These are phyloP conservation scores for Lethocerus indicus DNA, from an alignment of 1,140 invertebrate genomes.

Conservation along the genomic window DNA sequence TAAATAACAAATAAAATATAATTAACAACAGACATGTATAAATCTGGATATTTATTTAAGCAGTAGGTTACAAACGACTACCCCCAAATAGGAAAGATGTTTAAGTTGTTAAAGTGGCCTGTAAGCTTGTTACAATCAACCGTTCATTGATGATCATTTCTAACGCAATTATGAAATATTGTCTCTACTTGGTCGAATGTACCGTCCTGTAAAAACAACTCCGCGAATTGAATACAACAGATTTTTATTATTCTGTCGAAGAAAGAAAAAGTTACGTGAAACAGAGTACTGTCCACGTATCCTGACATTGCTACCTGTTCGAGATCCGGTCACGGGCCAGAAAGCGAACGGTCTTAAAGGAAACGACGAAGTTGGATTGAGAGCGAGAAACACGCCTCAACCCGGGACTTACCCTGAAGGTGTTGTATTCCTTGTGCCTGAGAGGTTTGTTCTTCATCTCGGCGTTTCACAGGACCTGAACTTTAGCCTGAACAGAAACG, in stretches of 20 bases:
- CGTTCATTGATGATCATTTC: background rate
- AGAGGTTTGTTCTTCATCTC: conserved; percentile 22
- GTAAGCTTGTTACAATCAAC: background rate
- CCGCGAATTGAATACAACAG: too few relatives aligned
- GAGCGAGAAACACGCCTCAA: conserved; percentile 4
- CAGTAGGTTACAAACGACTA: background rate
- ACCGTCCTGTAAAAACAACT: too few relatives aligned
- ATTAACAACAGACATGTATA: background rate
- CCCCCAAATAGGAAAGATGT: background rate
- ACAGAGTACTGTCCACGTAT: background rate
- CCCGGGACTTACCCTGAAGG: conserved; percentile 47
- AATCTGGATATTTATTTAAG: background rate
- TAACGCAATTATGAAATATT: background rate
- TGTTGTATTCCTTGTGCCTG: conserved; percentile 61
- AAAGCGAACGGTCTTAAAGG: background rate
- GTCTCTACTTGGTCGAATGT: background rate
- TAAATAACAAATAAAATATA: conserved; percentile 22
- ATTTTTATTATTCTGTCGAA: background rate
- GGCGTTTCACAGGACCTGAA: too few relatives aligned
- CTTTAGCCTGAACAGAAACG: too few relatives aligned
- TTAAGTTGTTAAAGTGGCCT: background rate
- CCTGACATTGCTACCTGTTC: background rate
- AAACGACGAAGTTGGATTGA: background rate
- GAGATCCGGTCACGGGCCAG: background rate
- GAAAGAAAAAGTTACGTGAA: background rate